Conservation (phyloP, 2,888 invertebrate genomes). For the Ochropleura plecta region DNA sequence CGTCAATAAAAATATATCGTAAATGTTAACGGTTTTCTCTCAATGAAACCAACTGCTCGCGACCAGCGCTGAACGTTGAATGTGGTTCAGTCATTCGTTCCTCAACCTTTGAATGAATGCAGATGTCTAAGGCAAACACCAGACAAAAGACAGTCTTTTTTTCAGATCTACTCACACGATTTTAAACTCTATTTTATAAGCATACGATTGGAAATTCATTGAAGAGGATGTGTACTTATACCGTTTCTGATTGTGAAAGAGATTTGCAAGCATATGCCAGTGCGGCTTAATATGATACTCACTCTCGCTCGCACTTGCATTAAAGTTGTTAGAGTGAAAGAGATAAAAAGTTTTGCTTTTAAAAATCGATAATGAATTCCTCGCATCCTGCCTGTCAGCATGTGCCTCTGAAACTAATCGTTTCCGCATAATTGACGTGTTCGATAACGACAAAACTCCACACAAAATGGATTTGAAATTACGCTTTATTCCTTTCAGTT, state of each 20-base stretch:
- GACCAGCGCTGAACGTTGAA: slow-evolving; percentile 42
- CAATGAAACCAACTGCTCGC: slow-evolving; percentile 2
- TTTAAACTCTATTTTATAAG: rapidly evolving
- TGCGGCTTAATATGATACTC: slow-evolving; percentile 72
- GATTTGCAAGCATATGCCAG: slow-evolving; percentile 77
- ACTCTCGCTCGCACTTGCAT: slow-evolving; percentile 66
- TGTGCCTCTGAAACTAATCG: slow-evolving; percentile 88
- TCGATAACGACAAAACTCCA: slow-evolving; percentile 64
- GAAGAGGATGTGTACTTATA: rapidly evolving
- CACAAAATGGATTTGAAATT: slow-evolving; percentile 35
- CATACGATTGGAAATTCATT: slow-evolving; percentile 34
- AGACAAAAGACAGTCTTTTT: slow-evolving; percentile 29
- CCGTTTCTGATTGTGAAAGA: slow-evolving; percentile 12
- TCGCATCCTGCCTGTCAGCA: slow-evolving; percentile 88
- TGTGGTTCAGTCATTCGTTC: slow-evolving; percentile 51
- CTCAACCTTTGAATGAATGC: slow-evolving; percentile 69
- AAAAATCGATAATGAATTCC: slow-evolving; percentile 87
- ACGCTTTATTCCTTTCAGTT: rapidly evolving
- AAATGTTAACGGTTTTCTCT: slow-evolving; percentile 12
- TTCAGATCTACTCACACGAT: slow-evolving; percentile 15
- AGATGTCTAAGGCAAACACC: slow-evolving; percentile 65
- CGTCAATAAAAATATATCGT: slow-evolving; percentile 31
- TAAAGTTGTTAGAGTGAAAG: slow-evolving; percentile 54
- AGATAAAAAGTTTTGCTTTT: slow-evolving; percentile 75
- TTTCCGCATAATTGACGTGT: slow-evolving; percentile 77